Evolutionary conservation across 23 tunicate species (phyloP), one percentile per base, ranked within the genome.

Genomic region (Diplosoma virens): DNA sequence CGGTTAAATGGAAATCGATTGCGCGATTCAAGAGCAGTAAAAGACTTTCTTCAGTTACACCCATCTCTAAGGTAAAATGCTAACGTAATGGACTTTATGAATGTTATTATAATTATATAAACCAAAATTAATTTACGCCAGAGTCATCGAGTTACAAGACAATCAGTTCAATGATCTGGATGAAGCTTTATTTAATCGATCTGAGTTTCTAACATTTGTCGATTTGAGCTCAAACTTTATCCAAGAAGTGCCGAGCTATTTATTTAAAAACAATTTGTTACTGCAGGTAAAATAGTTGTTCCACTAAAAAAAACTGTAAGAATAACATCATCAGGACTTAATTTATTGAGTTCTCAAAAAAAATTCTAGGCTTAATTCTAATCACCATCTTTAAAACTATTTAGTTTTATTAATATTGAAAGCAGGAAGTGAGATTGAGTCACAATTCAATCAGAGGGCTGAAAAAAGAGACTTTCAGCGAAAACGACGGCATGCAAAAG

Each of bases 211-310:
- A 23, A 35, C 82, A 17, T 77, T 88, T 36, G 85, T 89, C 35
- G 96, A 89, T 54, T 47, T 89, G 26, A 89, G 96, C 45, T 28
- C 55, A 35, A 89, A 89, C 60, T 27, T 25, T 7, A 75, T 89
- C 11, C 66, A 30, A 34, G 30, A 50, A 11, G 25, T 89, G 22
- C 89, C 96, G 20, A 7, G 2, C 30, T 22, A 61, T 17, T n/a
- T 83, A 16, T 89, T 89, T 54, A 33, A 48, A 32, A 33, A 68
- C 26, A 83, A 78, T 68, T 18, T 82, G 2, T 53, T 89, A 35
- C 33, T 89, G 32, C 83, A 89, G 81, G 96, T 77, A 59, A n/a
- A 37, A 66, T 30, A 9, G 27, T 66, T n/a, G n/a, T n/a, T n/a
- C n/a, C n/a, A n/a, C n/a, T n/a, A n/a, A n/a, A n/a, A n/a, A n/a